phyloP scores from a whole-genome alignment of 2,113 vertebrate genomes.

The Antechinus flavipes region DNA sequence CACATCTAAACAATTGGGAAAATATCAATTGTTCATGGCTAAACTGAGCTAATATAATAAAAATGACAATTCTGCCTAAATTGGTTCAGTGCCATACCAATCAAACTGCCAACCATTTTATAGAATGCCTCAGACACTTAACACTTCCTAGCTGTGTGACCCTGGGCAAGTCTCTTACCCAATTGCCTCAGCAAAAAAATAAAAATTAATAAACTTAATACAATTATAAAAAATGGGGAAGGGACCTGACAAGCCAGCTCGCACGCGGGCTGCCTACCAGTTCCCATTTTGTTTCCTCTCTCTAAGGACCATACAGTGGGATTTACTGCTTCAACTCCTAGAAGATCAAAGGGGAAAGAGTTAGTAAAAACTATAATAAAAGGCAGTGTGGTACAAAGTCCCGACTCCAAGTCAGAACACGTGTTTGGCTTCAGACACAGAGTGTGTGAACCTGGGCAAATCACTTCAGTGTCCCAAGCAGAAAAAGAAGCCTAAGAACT shows the following conservation, averaged over 20 bases:
- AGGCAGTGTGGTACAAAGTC: neutral
- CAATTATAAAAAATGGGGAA: neutral
- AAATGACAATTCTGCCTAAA: too few species aligned
- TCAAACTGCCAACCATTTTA: too few species aligned
- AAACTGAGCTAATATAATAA: too few species aligned
- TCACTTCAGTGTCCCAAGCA: neutral
- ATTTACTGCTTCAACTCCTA: neutral
- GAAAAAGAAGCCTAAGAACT: neutral
- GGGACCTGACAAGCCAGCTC: neutral
- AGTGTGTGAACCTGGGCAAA: neutral
- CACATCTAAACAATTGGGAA: too few species aligned
- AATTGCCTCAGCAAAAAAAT: too few species aligned
- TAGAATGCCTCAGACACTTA: too few species aligned
- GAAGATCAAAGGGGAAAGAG: neutral
- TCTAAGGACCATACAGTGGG: neutral
- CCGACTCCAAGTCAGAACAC: too few species aligned
- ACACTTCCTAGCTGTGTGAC: too few species aligned
- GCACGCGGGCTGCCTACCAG: neutral
- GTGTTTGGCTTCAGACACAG: neutral
- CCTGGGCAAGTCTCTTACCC: too few species aligned
- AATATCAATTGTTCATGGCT: too few species aligned
- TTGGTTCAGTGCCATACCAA: too few species aligned
- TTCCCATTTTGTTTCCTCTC: neutral
- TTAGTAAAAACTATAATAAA: neutral
- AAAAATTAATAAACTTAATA: too few species aligned